Conservation (phyloP, 2,113 vertebrate genomes). For the Carlito syrichta region DNA sequence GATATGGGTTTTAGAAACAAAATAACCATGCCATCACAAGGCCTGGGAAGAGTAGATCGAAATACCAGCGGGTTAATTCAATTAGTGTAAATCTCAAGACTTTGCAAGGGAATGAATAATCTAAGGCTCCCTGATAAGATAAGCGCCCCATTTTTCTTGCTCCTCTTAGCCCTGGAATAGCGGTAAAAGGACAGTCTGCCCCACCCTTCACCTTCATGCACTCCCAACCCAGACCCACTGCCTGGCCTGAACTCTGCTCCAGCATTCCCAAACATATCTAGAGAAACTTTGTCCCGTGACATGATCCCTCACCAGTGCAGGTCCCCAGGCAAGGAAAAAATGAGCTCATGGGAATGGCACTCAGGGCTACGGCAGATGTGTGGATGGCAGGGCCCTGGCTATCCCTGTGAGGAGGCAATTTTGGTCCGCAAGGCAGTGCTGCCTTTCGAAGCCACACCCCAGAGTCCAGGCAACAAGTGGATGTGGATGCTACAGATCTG, state of each 20-base stretch:
- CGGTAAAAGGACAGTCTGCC: neutral
- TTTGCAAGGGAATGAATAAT: neutral
- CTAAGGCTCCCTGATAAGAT: neutral
- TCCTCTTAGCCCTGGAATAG: neutral
- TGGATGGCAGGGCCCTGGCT: neutral
- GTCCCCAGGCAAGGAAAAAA: neutral
- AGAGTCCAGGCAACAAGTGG: conserved; percentile 40
- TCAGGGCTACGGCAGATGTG: neutral
- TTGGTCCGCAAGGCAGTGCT: neutral
- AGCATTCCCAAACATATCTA: neutral
- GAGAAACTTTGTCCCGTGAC: conserved; percentile 54
- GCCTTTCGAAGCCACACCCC: conserved; percentile 73
- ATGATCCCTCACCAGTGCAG: fast-evolving
- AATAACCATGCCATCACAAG: no score
- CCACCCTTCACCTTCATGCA: fast-evolving
- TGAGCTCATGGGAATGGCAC: neutral
- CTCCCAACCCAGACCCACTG: neutral
- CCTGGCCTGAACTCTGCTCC: neutral
- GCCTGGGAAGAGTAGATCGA: no score
- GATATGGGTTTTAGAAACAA: no score
- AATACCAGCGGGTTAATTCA: neutral
- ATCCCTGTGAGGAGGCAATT: fast-evolving
- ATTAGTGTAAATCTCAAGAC: neutral
- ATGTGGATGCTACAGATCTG: conserved; percentile 54
- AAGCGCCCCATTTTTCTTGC: neutral